Conservation (phyloP, 2,113 vertebrate genomes). For the Mola mola region DNA sequence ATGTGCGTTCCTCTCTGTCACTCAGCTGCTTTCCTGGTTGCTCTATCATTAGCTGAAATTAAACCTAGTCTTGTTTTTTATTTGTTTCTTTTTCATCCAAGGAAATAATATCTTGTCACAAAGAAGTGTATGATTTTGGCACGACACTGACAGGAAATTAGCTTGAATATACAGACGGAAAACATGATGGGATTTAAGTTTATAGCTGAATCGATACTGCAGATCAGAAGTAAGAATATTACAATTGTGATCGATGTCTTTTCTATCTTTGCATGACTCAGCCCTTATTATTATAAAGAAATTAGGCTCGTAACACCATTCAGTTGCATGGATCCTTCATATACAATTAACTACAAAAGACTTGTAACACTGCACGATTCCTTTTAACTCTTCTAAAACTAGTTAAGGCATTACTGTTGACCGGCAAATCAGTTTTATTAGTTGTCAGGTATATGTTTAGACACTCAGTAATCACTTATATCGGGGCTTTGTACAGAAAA, state of each 20-base stretch:
- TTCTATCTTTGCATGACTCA: too few relatives aligned
- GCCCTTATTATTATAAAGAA: slow-evolving; percentile 23
- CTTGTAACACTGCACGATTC: slow-evolving; percentile 24
- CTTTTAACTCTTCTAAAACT: slow-evolving; percentile 19
- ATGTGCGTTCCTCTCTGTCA: slow-evolving; percentile 5
- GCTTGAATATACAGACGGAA: not conserved
- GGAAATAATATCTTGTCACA: not conserved
- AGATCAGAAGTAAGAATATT: too few relatives aligned
- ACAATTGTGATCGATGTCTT: too few relatives aligned
- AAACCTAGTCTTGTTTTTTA: not conserved
- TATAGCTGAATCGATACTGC: too few relatives aligned
- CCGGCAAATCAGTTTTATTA: too few relatives aligned
- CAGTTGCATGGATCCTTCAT: slow-evolving; percentile 21
- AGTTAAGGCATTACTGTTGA: not conserved
- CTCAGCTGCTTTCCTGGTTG: slow-evolving; percentile 21
- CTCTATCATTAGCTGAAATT: slow-evolving; percentile 44
- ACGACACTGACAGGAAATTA: not conserved
- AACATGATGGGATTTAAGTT: not conserved
- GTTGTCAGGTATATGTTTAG: too few relatives aligned
- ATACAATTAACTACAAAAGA: slow-evolving; percentile 26
- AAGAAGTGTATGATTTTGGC: slow-evolving; percentile 8
- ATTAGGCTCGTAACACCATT: slow-evolving; percentile 36
- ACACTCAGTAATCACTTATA: too few relatives aligned
- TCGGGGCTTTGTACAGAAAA: too few relatives aligned
- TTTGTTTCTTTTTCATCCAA: slow-evolving; percentile 8